Evolutionary conservation across 2,888 invertebrate species (phyloP), one percentile per base, ranked within the genome.

Genomic region (Ormia ochracea): DNA sequence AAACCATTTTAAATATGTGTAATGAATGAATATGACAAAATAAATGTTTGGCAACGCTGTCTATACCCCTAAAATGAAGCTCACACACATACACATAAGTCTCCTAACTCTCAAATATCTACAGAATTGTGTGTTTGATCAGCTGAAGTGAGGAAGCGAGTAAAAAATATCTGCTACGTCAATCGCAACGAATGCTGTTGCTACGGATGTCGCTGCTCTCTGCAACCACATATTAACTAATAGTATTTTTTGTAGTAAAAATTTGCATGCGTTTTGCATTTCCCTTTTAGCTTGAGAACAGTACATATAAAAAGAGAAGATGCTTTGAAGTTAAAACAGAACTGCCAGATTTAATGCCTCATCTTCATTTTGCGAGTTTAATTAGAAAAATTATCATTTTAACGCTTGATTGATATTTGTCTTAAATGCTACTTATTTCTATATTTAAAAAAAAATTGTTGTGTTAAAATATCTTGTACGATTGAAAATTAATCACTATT

Each of bases 191-290:
- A 28, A 28, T 70, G 48, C 38, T 52, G 21, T 43, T 56, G 36
- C 26, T 59, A 56, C 48, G 48, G 36, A 33, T 33, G 33, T n/a
- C 33, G 63, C 59, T 63, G 74, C 58, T 45, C 58, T 58, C 63
- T 65, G 66, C 68, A 26, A 38, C 50, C 41, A 61, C 45, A 52
- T 23, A 36, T 59, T 33, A 38, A 52, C 70, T 70, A 63, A 43
- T 79, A 79, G 78, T 79, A 79, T 79, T 72, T 78, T 78, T 74
- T 79, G 19, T 79, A 79, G 78, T 79, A 79, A 79, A 79, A 79
- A 74, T 70, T 78, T 79, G 69, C 54, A 74, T 56, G 68, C 78
- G 26, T 65, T 69, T 74, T 73, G 68, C 68, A 63, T 31, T 68
- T 68, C 66, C 69, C 56, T 63, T 41, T 36, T 26, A 6, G 3